Percentiles rank a stretch among this genome's conserved stretches.
Evolutionary conservation across 2,888 invertebrate species (phyloP).

Genomic region (Drosophila infuscata): DNA sequence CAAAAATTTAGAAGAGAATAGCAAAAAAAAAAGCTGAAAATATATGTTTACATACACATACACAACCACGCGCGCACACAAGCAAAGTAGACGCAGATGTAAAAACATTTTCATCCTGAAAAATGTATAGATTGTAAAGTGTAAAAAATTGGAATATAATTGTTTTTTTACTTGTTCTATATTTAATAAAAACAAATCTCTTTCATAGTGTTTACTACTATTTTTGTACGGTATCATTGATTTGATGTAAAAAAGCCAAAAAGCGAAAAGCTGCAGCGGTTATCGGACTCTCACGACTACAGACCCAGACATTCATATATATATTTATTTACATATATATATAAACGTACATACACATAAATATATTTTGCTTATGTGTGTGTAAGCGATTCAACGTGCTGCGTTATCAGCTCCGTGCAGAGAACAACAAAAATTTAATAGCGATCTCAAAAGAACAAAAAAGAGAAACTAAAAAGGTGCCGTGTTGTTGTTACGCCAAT

Average conservation of each 20-base stretch:
- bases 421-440: slow-evolving; percentile 32
- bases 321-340: neutral
- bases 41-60: neutral
- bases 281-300: slow-evolving; percentile 42
- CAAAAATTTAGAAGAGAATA: slow-evolving; percentile 19
- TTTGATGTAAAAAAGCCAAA: slow-evolving; percentile 38
- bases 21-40: neutral
- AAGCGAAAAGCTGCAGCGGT: slow-evolving; percentile 35
- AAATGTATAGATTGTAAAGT: neutral
- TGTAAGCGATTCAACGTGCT: slow-evolving; percentile 42
- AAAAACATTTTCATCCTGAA: neutral
- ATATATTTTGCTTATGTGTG: neutral
- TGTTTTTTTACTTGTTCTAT: neutral
- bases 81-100: neutral
- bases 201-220: slow-evolving; percentile 21
- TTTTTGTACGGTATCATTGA: slow-evolving; percentile 37
- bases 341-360: neutral
- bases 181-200: slow-evolving; percentile 8
- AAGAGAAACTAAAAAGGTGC: slow-evolving; percentile 17
- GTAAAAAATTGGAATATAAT: neutral
- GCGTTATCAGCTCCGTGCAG: slow-evolving; percentile 48
- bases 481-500: slow-evolving; percentile 29
- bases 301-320: slow-evolving; percentile 29
- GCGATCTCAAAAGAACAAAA: slow-evolving; percentile 42
- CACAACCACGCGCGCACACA: neutral